Conservation (phyloP, 2,888 invertebrate species). For the Fragum whitleyi region DNA sequence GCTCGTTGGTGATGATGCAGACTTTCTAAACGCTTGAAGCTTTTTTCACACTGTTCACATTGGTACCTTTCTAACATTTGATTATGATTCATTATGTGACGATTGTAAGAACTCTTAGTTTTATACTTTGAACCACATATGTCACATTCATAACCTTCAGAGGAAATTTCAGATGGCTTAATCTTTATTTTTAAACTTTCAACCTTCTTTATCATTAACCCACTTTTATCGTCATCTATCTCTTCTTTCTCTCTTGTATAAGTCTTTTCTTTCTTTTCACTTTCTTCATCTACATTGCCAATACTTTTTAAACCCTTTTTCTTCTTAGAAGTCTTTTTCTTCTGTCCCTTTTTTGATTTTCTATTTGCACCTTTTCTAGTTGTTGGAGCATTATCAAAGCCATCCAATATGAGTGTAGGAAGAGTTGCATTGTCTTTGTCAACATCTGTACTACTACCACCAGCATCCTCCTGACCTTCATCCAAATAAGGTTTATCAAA, state of each 20-base stretch:
- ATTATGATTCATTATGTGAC: no score
- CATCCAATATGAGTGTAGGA: no score
- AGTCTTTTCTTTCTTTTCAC: not conserved
- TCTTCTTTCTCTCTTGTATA: not conserved
- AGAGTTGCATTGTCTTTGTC: no score
- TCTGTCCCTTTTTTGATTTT: not conserved
- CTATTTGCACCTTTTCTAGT: not conserved
- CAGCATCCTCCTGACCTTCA: no score
- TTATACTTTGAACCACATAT: constrained; percentile 65
- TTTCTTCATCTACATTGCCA: not conserved
- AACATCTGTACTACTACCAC: no score
- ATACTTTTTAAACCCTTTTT: not conserved
- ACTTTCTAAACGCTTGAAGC: constrained; percentile 75
- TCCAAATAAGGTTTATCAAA: no score
- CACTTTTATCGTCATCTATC: not conserved
- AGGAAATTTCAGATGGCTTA: not conserved
- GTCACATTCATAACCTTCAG: constrained; percentile 37
- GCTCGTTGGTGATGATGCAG: constrained; percentile 80
- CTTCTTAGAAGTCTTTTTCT: not conserved
- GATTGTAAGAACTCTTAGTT: constrained; percentile 39
- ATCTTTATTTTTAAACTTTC: not conserved
- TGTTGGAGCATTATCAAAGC: not conserved
- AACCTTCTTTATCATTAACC: not conserved
- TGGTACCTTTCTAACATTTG: constrained; percentile 32
- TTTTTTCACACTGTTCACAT: constrained; percentile 79